phyloP scores from a whole-genome alignment of 2,113 vertebrate genomes.

The Opisthocomus hoazin region DNA sequence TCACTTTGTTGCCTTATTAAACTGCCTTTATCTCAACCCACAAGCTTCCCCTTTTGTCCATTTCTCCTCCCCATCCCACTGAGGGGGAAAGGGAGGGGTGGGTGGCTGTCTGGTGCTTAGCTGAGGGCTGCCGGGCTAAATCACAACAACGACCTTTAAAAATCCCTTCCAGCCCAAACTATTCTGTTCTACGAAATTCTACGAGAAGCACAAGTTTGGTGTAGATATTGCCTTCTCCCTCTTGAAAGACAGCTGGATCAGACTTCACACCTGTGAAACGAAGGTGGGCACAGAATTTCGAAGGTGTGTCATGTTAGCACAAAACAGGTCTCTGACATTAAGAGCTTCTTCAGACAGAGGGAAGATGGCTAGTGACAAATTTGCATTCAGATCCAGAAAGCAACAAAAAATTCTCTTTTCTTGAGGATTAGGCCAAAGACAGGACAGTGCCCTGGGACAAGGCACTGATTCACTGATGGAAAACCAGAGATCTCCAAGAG shows the following conservation, averaged over 20 bases:
- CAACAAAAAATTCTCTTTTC: background rate
- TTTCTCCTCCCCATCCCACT: too few species aligned
- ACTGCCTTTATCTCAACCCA: too few species aligned
- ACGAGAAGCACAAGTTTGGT: background rate
- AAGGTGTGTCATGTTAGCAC: background rate
- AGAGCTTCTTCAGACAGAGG: background rate
- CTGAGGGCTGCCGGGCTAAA: too few species aligned
- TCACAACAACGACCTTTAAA: too few species aligned
- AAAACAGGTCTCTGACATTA: background rate
- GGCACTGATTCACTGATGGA: background rate
- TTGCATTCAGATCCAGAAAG: background rate
- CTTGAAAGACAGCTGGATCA: background rate
- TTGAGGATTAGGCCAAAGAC: background rate
- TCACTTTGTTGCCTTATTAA: too few species aligned
- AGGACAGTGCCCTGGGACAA: background rate
- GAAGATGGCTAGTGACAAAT: background rate
- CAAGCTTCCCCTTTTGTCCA: too few species aligned
- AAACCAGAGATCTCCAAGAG: background rate
- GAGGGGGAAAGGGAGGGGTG: too few species aligned
- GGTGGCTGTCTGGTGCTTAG: too few species aligned
- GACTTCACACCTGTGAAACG: background rate
- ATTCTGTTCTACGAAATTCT: background rate
- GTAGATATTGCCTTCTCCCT: background rate
- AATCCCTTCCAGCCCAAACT: background rate
- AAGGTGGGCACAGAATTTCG: background rate